Percentiles rank a stretch among this genome's conserved stretches.
Conservation (phyloP, 1,140 invertebrate genomes). For the Drosophila sulfurigaster region DNA sequence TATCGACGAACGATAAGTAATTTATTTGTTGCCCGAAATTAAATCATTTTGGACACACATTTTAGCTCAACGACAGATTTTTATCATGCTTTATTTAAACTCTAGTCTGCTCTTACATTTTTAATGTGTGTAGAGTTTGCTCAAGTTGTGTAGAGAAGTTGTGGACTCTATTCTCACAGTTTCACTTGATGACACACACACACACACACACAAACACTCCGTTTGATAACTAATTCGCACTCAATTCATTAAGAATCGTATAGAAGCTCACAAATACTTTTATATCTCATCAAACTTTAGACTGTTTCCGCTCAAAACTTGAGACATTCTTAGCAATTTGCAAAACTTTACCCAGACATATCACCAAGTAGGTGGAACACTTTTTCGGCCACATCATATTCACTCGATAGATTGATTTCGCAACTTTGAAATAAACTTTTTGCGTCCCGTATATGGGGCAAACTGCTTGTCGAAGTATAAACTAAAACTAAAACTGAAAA, state of each 20-base stretch:
- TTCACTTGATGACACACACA: neutral
- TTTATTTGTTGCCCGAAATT: too few species aligned
- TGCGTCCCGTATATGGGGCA: conserved; percentile 43
- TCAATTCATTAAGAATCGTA: neutral
- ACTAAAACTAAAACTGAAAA: conserved; percentile 70
- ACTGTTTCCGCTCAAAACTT: neutral
- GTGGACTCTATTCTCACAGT: conserved; percentile 9
- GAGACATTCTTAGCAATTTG: conserved; percentile 12
- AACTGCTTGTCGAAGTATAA: conserved; percentile 65
- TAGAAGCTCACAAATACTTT: neutral
- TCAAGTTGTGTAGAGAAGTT: conserved; percentile 6
- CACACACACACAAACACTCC: neutral
- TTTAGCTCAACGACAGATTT: neutral
- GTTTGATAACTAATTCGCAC: neutral
- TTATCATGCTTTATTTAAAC: neutral
- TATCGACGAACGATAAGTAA: too few species aligned
- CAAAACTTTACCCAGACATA: conserved; percentile 79
- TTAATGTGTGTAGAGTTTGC: neutral
- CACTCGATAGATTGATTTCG: conserved; percentile 35
- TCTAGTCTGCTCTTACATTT: too few species aligned
- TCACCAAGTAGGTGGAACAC: conserved; percentile 78
- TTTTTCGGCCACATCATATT: conserved; percentile 81
- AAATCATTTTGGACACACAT: too few species aligned
- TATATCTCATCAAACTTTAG: neutral
- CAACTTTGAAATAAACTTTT: conserved; percentile 43